These are phyloP conservation scores for Cantharis lateralis DNA, from an alignment of 2,888 invertebrate genomes.

Conservation along the genomic window DNA sequence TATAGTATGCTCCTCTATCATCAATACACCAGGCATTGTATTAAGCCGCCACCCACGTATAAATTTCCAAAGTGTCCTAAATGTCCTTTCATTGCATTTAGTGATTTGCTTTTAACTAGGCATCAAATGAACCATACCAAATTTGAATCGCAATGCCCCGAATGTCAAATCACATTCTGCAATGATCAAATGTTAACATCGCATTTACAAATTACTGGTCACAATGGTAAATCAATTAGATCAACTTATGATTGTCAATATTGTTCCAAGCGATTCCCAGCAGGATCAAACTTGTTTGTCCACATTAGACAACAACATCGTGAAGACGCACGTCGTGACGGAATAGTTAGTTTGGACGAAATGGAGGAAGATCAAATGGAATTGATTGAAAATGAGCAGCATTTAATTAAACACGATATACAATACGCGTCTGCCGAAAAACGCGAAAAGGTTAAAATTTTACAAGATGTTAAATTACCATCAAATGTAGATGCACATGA, in stretches of 20 bases:
- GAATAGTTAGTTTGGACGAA: constrained; percentile 63
- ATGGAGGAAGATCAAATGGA: constrained; percentile 53
- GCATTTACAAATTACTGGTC: constrained; percentile 64
- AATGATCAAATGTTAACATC: constrained; percentile 54
- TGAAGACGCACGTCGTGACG: constrained; percentile 67
- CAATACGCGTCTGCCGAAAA: constrained; percentile 46
- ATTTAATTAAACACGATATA: constrained; percentile 33
- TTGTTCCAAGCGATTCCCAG: constrained; percentile 74
- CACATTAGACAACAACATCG: constrained; percentile 72
- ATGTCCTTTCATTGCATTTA: constrained; percentile 78
- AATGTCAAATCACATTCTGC: constrained; percentile 62
- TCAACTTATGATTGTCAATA: constrained; percentile 67
- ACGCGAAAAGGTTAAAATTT: constrained; percentile 60
- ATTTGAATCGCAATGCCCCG: constrained; percentile 59
- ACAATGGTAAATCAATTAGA: constrained; percentile 48
- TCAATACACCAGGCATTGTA: constrained; percentile 77
- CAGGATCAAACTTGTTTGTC: constrained; percentile 71
- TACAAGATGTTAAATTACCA: constrained; percentile 42
- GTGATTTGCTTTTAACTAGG: constrained; percentile 69
- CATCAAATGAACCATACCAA: constrained; percentile 71
- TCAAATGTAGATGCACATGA: constrained; percentile 12
- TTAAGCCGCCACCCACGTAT: constrained; percentile 68
- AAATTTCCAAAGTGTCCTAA: constrained; percentile 78
- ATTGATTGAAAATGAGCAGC: constrained; percentile 46
- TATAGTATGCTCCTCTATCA: constrained; percentile 78